These are phyloP conservation scores for Drosophila aldrichi DNA, from an alignment of 2,888 invertebrate genomes.

Conservation along the genomic window DNA sequence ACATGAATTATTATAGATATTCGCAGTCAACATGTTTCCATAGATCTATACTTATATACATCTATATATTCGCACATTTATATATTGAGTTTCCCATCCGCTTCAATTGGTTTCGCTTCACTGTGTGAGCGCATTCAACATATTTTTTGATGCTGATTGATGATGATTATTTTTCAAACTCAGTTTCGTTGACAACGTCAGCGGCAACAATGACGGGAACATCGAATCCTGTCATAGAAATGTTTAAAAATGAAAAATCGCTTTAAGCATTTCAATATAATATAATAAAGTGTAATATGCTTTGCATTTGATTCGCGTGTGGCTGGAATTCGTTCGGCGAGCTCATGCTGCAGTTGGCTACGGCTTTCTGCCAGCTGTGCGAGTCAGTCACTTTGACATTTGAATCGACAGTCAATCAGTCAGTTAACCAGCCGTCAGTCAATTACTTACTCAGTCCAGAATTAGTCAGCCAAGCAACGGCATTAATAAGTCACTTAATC, in stretches of 20 bases:
- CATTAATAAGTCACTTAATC: not conserved
- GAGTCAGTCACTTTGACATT: not conserved
- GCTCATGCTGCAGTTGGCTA: not conserved
- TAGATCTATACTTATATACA: not conserved
- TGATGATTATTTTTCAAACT: conserved; percentile 13
- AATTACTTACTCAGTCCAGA: conserved; percentile 4
- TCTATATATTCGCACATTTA: no score
- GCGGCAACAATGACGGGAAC: conserved; percentile 2
- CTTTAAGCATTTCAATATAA: conserved; percentile 1
- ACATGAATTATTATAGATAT: not conserved
- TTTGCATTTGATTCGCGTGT: not conserved
- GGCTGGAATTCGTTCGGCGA: not conserved
- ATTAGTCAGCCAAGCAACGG: not conserved
- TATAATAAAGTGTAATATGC: not conserved
- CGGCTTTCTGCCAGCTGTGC: not conserved
- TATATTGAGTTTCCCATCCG: not conserved
- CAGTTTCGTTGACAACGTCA: conserved; percentile 7
- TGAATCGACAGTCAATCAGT: not conserved
- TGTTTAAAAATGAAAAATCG: conserved; percentile 1
- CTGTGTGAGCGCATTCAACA: conserved; percentile 1
- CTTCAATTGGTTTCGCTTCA: not conserved
- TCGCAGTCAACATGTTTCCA: not conserved
- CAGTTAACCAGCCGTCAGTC: not conserved
- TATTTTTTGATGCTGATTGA: conserved; percentile 15
- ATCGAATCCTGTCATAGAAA: not conserved